Percentiles rank a stretch among this genome's conserved stretches.
Evolutionary conservation across 2,888 invertebrate species (phyloP).

Genomic region (Mythimna pallens): DNA sequence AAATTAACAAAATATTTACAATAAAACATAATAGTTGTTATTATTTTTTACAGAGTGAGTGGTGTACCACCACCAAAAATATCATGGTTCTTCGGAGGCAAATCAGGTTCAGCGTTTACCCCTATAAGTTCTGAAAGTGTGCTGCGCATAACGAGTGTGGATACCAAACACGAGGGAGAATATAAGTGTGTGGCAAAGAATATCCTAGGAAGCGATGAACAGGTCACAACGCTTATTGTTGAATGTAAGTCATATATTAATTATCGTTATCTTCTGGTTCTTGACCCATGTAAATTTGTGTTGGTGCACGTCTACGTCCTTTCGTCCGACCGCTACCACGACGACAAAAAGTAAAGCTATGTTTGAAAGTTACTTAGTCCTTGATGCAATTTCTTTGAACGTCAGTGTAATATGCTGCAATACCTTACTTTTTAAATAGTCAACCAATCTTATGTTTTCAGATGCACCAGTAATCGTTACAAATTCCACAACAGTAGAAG

Average conservation of each 20-base stretch:
- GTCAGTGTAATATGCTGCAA: not conserved
- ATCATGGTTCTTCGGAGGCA: constrained; percentile 38
- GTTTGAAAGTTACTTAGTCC: not conserved
- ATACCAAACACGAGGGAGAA: constrained; percentile 27
- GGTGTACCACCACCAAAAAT: constrained; percentile 49
- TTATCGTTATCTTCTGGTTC: not conserved
- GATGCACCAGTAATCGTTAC: constrained; percentile 38
- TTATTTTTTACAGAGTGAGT: constrained; percentile 32
- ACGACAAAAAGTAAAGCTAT: no score
- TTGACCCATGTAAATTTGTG: no score
- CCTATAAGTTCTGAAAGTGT: constrained; percentile 13
- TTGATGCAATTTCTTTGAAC: not conserved
- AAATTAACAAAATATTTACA: no score
- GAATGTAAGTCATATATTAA: constrained; percentile 45
- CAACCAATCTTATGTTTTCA: constrained; percentile 7
- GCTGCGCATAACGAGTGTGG: constrained; percentile 24
- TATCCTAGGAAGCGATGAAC: constrained; percentile 16
- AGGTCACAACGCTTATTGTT: constrained; percentile 43
- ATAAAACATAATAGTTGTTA: not conserved
- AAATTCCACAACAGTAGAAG: constrained; percentile 23
- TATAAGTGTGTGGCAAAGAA: constrained; percentile 54
- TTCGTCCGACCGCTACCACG: no score
- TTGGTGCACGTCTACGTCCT: no score
- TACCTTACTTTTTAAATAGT: no score
- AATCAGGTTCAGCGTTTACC: constrained; percentile 14